phyloP scores from a whole-genome alignment of 2,797 vertebrate species.

The Merluccius polli region DNA sequence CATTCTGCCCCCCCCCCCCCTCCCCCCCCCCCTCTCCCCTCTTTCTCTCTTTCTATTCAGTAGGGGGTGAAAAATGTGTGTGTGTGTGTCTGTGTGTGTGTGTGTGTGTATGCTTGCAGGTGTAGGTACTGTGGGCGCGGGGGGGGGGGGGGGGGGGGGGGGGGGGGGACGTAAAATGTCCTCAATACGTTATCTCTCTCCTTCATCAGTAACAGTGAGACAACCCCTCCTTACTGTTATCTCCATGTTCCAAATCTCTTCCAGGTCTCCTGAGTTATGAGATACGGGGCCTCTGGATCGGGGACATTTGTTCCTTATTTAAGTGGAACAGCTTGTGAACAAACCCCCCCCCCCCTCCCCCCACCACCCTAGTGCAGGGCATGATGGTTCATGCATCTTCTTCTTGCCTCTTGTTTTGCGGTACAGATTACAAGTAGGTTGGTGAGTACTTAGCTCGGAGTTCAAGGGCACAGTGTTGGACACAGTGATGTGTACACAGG shows the following conservation, averaged over 20 bases:
- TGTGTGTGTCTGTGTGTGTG: background rate
- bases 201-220: conserved; percentile 39
- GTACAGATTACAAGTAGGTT: background rate
- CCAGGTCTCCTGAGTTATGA: conserved; percentile 36
- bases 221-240: conserved; percentile 36
- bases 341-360: no score
- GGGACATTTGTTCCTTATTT: conserved; percentile 18
- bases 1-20: conserved; percentile 33
- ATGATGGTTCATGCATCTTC: background rate
- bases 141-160: conserved; percentile 20
- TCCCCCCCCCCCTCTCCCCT: conserved; percentile 23
- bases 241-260: conserved; percentile 34
- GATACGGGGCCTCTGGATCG: conserved; percentile 5
- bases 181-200: conserved; percentile 41
- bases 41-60: conserved; percentile 18
- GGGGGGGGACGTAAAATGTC: conserved; percentile 39
- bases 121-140: conserved; percentile 24
- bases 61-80: background rate
- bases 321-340: conserved; percentile 9
- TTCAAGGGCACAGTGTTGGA: background rate
- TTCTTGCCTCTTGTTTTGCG: background rate
- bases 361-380: background rate
- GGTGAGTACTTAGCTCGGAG: background rate
- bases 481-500: no score
- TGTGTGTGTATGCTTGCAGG: no score